These are phyloP conservation scores for Noctua pronuba DNA, from an alignment of 2,888 invertebrate genomes.

Conservation along the genomic window DNA sequence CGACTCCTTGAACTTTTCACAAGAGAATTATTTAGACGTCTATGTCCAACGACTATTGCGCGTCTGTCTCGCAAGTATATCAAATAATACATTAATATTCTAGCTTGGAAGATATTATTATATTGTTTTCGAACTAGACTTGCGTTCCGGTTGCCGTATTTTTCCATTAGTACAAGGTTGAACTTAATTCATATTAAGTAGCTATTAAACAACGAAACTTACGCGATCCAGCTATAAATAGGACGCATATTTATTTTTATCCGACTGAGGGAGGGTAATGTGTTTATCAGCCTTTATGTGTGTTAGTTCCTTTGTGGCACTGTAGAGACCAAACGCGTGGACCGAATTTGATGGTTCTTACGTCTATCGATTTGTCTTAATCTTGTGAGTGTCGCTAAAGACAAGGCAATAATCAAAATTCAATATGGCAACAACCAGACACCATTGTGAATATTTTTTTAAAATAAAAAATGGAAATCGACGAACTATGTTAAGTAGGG, in stretches of 20 bases:
- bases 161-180: constrained; percentile 61
- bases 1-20: neutral
- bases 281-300: too few species aligned
- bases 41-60: neutral
- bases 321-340: too few species aligned
- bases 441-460: too few species aligned
- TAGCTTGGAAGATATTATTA: neutral
- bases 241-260: neutral
- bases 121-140: constrained; percentile 15
- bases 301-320: too few species aligned
- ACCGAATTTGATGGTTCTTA: too few species aligned
- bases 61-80: neutral
- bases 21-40: neutral
- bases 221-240: constrained; percentile 34
- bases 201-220: neutral
- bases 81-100: constrained; percentile 21
- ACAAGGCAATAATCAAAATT: too few species aligned
- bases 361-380: too few species aligned
- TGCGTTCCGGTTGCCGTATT: constrained; percentile 49
- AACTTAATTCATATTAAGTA: constrained; percentile 14
- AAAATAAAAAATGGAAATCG: too few species aligned
- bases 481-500: too few species aligned
- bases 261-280: too few species aligned
- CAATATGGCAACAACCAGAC: too few species aligned
- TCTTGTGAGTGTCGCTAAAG: too few species aligned